Evolutionary conservation across 2,888 invertebrate species (phyloP), one percentile per base, ranked within the genome.

Genomic region (Epinotia ramella): DNA sequence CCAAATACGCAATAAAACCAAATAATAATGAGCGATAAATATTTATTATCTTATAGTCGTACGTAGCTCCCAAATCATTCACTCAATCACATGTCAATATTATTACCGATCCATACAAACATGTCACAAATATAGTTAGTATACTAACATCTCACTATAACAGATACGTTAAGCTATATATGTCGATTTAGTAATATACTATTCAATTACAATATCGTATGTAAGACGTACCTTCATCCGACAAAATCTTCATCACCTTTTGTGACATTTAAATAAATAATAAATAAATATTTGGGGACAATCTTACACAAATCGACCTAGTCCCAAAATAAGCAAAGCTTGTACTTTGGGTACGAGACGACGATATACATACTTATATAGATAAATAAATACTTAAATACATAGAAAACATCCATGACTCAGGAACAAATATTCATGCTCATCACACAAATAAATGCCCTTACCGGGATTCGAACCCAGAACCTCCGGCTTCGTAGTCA

Each of bases 21-120:
- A 44, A 20, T 20, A 59, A 59, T 33, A 40, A 16, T 33, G 20
- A 56, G 13, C 33, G 6, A 67, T 59, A 68, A 24, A 68, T 68
- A 68, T 68, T 68, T 68, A 68, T 16, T 68, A 4, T 44, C 57
- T 9, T 33, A 56, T 16, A 56, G 40, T 65, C 46, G 6, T 33
- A 40, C 20, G 11, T 53, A 40, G 20, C 13, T 56, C 53, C n/a
- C 49, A 49, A 49, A 16, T 49, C 46, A 28, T 53, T 49, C 28
- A 49, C 49, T 46, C 44, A 64, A 62, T 62, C 33, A 64, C 64
- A 64, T 46, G n/a, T 7, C 46, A 20, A 46, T 16, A 13, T 18
- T 20, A 44, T 24, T 7, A 64, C 13, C 18, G 7, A 20, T 44
- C 12, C 53, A n/a, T 53, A n/a, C 53, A 53, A 53, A n/a, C n/a